Evolutionary conservation across 2,797 vertebrate genomes (phyloP).

Genomic region (Hafferia zeledoni): DNA sequence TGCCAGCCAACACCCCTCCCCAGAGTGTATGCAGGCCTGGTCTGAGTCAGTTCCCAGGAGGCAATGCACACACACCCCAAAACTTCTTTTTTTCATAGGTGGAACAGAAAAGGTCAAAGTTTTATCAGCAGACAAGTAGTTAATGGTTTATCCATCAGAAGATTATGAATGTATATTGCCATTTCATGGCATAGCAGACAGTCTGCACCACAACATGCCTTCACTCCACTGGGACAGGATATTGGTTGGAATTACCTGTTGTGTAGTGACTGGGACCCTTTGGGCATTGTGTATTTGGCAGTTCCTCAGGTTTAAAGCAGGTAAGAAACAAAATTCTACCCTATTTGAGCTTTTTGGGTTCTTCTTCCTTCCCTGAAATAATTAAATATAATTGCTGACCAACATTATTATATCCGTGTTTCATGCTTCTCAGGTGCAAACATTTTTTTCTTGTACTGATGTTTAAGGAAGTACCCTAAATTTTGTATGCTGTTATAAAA

Average conservation of each 20-base stretch:
- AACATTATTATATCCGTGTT: not conserved
- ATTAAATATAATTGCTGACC: not conserved
- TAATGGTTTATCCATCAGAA: slow-evolving; percentile 10
- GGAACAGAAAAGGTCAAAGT: not conserved
- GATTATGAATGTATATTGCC: not conserved
- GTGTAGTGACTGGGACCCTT: not conserved
- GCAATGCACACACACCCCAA: accelerated
- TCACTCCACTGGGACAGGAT: not conserved
- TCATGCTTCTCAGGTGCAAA: accelerated
- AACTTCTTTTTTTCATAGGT: not conserved
- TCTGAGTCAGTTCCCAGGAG: not conserved
- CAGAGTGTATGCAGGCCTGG: accelerated
- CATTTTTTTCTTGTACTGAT: not conserved
- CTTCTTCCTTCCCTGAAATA: not conserved
- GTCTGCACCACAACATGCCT: not conserved
- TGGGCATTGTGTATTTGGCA: slow-evolving; percentile 43
- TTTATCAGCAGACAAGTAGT: not conserved
- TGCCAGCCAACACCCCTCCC: not conserved
- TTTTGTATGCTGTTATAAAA: not conserved
- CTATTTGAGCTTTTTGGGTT: not conserved
- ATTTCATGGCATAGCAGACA: not conserved
- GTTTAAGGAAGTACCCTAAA: not conserved
- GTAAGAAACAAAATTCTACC: slow-evolving; percentile 22
- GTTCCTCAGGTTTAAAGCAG: slow-evolving; percentile 23
- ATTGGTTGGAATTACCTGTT: not conserved